These are phyloP conservation scores for Steatocranus sp. DNA, from an alignment of 2,797 vertebrate genomes.

Conservation along the genomic window DNA sequence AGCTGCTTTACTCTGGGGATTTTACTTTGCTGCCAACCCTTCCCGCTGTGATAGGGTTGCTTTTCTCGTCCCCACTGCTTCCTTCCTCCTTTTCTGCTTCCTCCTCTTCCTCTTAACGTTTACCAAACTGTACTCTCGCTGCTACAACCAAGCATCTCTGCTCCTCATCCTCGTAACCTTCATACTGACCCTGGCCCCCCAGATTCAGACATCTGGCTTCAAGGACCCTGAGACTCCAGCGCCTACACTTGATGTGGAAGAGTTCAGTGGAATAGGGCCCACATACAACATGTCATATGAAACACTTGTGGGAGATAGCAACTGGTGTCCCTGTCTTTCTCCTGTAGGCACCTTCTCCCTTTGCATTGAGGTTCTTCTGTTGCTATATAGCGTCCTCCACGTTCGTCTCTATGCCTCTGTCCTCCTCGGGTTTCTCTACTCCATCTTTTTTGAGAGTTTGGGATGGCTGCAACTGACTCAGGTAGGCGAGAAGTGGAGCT, in stretches of 20 bases:
- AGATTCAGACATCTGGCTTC: conserved; percentile 81
- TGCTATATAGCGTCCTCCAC: conserved; percentile 95
- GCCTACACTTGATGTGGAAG: conserved; percentile 52
- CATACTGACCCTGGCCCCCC: conserved; percentile 84
- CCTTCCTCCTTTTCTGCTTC: conserved; percentile 85
- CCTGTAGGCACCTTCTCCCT: conserved; percentile 95
- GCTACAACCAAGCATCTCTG: conserved; percentile 84
- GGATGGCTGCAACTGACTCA: conserved; percentile 80
- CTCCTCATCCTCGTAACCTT: conserved; percentile 85
- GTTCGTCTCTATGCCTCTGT: conserved; percentile 91
- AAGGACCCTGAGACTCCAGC: conserved; percentile 36
- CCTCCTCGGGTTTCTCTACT: conserved; percentile 88
- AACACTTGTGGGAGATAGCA: conserved; percentile 3
- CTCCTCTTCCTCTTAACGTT: conserved; percentile 90
- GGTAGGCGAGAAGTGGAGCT: conserved; percentile 14
- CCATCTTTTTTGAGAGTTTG: conserved; percentile 88
- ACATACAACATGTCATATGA: conserved; percentile 63
- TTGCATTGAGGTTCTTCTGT: conserved; percentile 90
- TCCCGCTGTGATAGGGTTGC: conserved; percentile 75
- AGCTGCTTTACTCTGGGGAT: conserved; percentile 87
- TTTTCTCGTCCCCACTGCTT: conserved; percentile 82
- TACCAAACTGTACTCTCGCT: conserved; percentile 82
- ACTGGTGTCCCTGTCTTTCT: conserved; percentile 80
- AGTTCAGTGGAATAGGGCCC: conserved; percentile 58
- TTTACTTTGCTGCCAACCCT: conserved; percentile 83